A percentile compares a stretch with the other conserved stretches of the same genome.
Conservation (phyloP, 2,888 invertebrate genomes). For the Zootermopsis nevadensis region DNA sequence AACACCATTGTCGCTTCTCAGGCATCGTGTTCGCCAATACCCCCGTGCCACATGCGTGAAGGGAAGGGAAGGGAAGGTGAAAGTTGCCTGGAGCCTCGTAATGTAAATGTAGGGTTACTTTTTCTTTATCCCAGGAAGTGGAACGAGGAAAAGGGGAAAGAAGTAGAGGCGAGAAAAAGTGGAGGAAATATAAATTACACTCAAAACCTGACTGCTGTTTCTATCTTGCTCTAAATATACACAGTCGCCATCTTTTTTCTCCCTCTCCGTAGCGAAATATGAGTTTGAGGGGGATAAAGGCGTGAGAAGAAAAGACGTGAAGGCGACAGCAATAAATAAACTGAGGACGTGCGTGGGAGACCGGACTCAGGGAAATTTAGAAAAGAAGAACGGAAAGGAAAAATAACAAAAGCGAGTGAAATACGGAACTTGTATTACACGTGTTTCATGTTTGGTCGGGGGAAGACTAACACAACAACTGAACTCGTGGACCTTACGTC, state of each 20-base stretch:
- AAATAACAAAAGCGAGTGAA: constrained; percentile 32
- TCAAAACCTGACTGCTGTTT: constrained; percentile 31
- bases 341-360: constrained; percentile 46
- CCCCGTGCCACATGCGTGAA: too few relatives aligned
- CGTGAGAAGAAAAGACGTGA: constrained; percentile 46
- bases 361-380: constrained; percentile 30
- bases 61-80: background rate
- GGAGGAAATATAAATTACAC: constrained; percentile 62
- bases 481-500: too few relatives aligned
- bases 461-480: too few relatives aligned
- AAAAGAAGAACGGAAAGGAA: constrained; percentile 25
- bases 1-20: too few relatives aligned
- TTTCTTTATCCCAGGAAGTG: constrained; percentile 22
- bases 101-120: constrained; percentile 4
- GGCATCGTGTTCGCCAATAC: too few relatives aligned
- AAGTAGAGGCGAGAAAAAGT: constrained; percentile 18
- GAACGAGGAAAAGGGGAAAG: background rate
- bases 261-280: constrained; percentile 59
- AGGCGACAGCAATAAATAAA: constrained; percentile 53
- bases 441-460: background rate
- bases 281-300: constrained; percentile 54
- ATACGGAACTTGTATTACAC: constrained; percentile 11
- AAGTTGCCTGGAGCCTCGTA: background rate
- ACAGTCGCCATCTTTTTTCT: constrained; percentile 51
- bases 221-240: constrained; percentile 25